phyloP scores from a whole-genome alignment of 2,888 invertebrate genomes.

The Gymnosoma rotundatum region DNA sequence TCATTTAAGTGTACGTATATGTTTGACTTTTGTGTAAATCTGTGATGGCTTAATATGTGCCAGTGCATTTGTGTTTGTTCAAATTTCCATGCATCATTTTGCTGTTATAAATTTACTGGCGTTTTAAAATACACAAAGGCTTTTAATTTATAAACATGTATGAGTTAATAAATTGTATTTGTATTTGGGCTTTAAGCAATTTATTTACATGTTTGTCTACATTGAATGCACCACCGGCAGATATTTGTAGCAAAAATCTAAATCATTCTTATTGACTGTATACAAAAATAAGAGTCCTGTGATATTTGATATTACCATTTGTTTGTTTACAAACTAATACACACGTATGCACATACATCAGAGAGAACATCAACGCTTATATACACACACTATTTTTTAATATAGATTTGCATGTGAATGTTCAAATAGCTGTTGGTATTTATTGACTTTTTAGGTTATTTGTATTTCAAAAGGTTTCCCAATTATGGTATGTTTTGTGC shows the following conservation, averaged over 20 bases:
- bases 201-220: constrained; percentile 7
- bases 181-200: constrained; percentile 64
- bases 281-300: constrained; percentile 53
- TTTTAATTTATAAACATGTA: constrained; percentile 13
- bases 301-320: constrained; percentile 64
- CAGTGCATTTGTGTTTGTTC: background rate
- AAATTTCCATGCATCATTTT: constrained; percentile 21
- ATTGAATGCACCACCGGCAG: background rate
- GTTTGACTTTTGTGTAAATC: constrained; percentile 25
- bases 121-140: background rate
- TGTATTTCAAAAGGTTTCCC: constrained; percentile 59
- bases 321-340: constrained; percentile 54
- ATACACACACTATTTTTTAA: background rate
- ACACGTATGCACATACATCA: background rate
- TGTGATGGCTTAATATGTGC: constrained; percentile 20
- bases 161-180: constrained; percentile 69
- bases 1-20: constrained; percentile 29
- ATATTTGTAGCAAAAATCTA: constrained; percentile 15
- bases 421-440: constrained; percentile 30
- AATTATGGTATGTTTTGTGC: constrained; percentile 57
- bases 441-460: constrained; percentile 48
- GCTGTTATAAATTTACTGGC: constrained; percentile 21
- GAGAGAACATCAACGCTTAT: background rate
- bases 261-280: constrained; percentile 22
- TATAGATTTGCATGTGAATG: background rate